Evolutionary conservation across 1,140 invertebrate species (phyloP).

Genomic region (Drosophila suzukii): DNA sequence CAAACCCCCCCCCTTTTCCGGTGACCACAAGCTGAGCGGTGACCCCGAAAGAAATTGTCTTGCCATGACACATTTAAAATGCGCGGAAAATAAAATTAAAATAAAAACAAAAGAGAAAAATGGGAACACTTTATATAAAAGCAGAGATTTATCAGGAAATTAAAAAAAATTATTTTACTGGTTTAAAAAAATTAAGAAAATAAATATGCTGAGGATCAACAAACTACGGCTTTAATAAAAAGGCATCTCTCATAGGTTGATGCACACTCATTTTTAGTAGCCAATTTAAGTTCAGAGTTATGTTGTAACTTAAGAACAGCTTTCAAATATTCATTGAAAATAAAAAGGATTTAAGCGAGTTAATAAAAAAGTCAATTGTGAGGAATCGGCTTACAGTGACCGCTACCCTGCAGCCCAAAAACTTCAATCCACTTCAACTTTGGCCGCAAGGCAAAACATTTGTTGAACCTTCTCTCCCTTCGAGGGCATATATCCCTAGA

Average conservation of each 20-base stretch:
- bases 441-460: constrained; percentile 28
- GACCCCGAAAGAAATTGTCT: constrained; percentile 22
- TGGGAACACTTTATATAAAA: not conserved
- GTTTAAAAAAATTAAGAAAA: too few species aligned
- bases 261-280: too few species aligned
- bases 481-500: constrained; percentile 14
- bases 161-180: not conserved
- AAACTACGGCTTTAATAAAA: too few species aligned
- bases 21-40: constrained; percentile 10
- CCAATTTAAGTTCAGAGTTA: too few species aligned
- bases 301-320: too few species aligned
- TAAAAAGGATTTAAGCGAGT: not conserved
- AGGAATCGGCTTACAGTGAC: not conserved
- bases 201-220: too few species aligned
- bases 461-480: constrained; percentile 14
- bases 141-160: not conserved
- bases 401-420: not conserved
- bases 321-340: not conserved
- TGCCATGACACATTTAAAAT: constrained; percentile 30
- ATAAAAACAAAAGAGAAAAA: not conserved
- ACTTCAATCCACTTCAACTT: constrained; percentile 1
- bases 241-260: too few species aligned
- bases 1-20: too few species aligned
- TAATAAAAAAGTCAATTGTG: too few species aligned
- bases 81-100: constrained; percentile 4